Base-by-base conservation (phyloP, 2,888 invertebrate species). In the Agonopterix arenella region DNA sequence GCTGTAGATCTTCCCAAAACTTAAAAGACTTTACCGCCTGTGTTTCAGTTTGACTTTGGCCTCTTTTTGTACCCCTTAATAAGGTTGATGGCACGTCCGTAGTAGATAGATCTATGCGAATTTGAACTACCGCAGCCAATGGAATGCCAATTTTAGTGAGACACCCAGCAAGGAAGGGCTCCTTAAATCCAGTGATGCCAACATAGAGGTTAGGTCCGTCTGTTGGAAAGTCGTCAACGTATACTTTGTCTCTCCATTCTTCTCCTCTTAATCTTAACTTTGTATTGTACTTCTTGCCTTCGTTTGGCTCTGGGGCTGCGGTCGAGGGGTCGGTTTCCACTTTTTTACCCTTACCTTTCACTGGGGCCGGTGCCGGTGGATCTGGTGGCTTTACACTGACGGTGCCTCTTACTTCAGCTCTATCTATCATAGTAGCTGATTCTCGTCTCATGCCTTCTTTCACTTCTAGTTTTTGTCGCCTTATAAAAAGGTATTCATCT, bases 181-280 rank as follows among this genome's bases (percentile, higher is more conserved):
- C 83, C 37, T 72, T 66, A 65, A 91, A 91, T 1, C 90, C 91
- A 1, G 90, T 89, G 0, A 91, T 60, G 36, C 90, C 84, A 8
- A 91, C 72, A 55, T 90, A 91, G 11, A 91, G 62, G 56, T 91
- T 82, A 0, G 91, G 90, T 1, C 91, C 91, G 52, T 90, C 82
- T 10, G 61, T 55, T 0, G 91, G 91, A 54, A 77, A 90, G 55
- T 91, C 91, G 50, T 90, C 90, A 2, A 90, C 76, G 57, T 89
- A 90, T 1, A 83, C 74, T 62, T 81, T 84, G 59, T 90, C 90
- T 59, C 86, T 79, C 90, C 90, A 90, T 64, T 91, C 90, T 65
- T 91, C 91, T 9, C 89, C 90, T 44, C 90, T 76, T 1, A 82
- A 78, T 58, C 90, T 77, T 9, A 91, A 76, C 36, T 64, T 68